Evolutionary conservation across 1,140 invertebrate species (phyloP), one percentile per base, ranked within the genome.

Genomic region (Cardiocondyla obscurior): DNA sequence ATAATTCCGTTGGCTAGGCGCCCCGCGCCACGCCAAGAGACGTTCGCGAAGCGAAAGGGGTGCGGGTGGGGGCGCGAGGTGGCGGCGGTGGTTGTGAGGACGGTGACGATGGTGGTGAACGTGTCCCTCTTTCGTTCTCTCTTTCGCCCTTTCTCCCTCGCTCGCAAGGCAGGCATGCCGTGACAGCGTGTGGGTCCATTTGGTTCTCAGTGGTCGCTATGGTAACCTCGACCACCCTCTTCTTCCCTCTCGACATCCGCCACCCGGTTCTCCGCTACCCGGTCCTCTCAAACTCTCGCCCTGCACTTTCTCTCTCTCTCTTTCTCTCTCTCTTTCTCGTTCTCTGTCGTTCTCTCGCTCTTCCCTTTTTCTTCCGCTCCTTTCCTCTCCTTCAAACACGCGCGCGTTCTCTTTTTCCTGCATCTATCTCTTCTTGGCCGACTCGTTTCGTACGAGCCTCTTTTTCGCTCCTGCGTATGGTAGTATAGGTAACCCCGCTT

Each of bases 101-200:
- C n/a, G 82, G 46, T 62, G 82, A 70, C 44, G 85, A 77, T 84
- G 51, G 70, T 74, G 83, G 85, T 76, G 83, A 84, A 88, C 72
- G 73, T 62, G 76, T 67, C 49, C 49, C 62, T 82, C 70, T 69
- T 81, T 73, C 82, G 69, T 55, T 81, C 81, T 73, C 82, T 55
- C 53, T 73, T 72, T 73, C 85, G 81, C 82, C 83, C 82, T 86
- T 86, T 89, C 88, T 70, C 84, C 86, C 84, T 83, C 85, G 85
- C 82, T 67, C 84, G 85, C 82, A 86, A 91, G 77, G 81, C 84
- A 88, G 81, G 84, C 89, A 88, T 88, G 84, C 89, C 84, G 81
- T 83, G 87, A 87, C 89, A 90, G 88, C 87, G 91, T 85, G 89
- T 91, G 87, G 90, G 92, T 92, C 91, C 92, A 92, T 92, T 92